Evolutionary conservation across 2,113 vertebrate genomes (phyloP), one percentile per base, ranked within the genome.

Genomic region (Etheostoma cragini): DNA sequence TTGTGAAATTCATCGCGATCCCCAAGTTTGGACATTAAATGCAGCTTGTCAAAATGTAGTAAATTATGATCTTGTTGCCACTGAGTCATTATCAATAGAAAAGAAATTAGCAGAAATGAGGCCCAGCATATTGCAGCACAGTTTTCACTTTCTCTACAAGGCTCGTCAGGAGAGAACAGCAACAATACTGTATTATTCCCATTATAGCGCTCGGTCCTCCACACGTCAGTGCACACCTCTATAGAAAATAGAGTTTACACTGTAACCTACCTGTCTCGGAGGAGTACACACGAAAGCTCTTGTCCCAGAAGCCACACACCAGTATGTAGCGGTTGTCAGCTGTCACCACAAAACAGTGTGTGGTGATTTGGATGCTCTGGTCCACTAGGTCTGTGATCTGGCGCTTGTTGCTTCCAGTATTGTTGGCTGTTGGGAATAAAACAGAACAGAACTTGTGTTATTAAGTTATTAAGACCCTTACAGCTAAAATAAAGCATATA

Each of bases 311-410:
- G 45, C 98, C 98, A 91, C 98, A 99, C 90, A 97, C 98, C 72
- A 99, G 97, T 85, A 99, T 97, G 91, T 99, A 99, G 86, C 97
- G 97, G 93, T 99, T 99, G 95, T 99, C 98, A 80, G 98, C 98
- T 54, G 98, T 99, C 93, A 99, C 98, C 95, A 99, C 98, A 15
- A 99, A 99, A 87, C 98, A 99, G 77, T 99, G 98, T 0, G 98
- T 96, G 81, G 97, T 98, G 95, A 99, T 99, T 92, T 97, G 97
- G 90, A 99, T 98, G 94, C 98, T 99, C 95, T 99, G 98, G 96
- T 99, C 98, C 90, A 99, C 97, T 60, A 99, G 96, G 94, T 99
- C 98, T 86, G 97, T 99, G 95, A 99, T 99, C 95, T 99, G 98
- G 73, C 98, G 95, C 90, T 98, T 98, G 96, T 97, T 98, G 93